These are phyloP conservation scores for Ptycholaimellus sp. DNA, from an alignment of 2,888 invertebrate species.

Conservation along the genomic window DNA sequence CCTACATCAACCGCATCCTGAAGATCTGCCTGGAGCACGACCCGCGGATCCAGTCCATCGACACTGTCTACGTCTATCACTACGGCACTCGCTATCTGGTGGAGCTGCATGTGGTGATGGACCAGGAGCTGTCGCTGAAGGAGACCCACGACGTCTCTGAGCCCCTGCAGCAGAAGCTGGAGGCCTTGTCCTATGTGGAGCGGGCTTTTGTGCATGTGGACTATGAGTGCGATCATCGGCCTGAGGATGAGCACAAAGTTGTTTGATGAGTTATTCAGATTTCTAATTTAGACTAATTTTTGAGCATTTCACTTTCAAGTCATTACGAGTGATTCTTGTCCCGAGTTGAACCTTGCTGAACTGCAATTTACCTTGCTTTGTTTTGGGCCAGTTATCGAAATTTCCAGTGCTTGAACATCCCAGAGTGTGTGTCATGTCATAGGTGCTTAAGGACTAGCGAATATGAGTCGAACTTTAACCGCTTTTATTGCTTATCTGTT, in stretches of 20 bases:
- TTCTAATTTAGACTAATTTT: no score
- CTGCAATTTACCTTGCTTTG: no score
- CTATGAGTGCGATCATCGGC: conserved; percentile 30
- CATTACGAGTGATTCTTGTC: no score
- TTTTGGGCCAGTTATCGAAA: no score
- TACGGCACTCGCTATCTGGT: conserved; percentile 30
- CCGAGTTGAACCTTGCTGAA: no score
- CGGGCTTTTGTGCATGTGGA: conserved; percentile 34
- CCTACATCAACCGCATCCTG: conserved; percentile 25
- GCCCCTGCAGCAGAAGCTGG: conserved; percentile 31
- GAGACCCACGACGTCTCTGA: conserved; percentile 33
- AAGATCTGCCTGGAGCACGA: conserved; percentile 24
- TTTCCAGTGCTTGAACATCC: no score
- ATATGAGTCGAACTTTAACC: no score
- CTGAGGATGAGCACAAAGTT: conserved; percentile 29
- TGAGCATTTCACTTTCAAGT: no score
- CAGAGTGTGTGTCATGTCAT: no score
- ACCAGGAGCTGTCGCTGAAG: conserved; percentile 27
- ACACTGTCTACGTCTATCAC: conserved; percentile 34
- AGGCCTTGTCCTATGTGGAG: conserved; percentile 30
- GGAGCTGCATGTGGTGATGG: conserved; percentile 30
- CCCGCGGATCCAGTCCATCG: conserved; percentile 22
- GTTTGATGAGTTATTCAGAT: no score
- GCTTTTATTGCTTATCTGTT: no score
- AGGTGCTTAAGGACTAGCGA: no score